Evolutionary conservation across 2,888 invertebrate genomes (phyloP).

Genomic region (Cotesia congregata): DNA sequence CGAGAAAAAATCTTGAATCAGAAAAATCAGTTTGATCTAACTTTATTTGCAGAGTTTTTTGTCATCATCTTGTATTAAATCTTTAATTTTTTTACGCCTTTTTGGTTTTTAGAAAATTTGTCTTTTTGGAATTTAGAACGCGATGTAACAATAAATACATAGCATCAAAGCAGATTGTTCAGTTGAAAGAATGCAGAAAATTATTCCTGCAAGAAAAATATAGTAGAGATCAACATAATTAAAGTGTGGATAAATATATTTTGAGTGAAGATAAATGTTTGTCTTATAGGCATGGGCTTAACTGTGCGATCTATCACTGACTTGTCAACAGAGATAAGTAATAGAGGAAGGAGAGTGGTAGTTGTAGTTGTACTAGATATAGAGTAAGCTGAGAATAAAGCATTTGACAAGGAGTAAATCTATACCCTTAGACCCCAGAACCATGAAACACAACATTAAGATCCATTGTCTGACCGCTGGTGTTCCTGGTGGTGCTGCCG

Average conservation of each 20-base stretch:
- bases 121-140: too few relatives aligned
- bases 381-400: conserved; percentile 27
- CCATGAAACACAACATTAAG: conserved; percentile 54
- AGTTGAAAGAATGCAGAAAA: too few relatives aligned
- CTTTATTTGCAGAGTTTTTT: too few relatives aligned
- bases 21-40: too few relatives aligned
- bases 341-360: conserved; percentile 2
- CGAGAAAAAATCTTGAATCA: too few relatives aligned
- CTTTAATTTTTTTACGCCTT: too few relatives aligned
- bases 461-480: conserved; percentile 55
- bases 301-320: background rate
- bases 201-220: too few relatives aligned
- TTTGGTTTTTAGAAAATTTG: too few relatives aligned
- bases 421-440: conserved; percentile 21
- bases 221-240: background rate
- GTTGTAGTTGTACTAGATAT: conserved; percentile 2
- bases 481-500: conserved; percentile 25
- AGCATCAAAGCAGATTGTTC: too few relatives aligned
- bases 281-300: background rate
- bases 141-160: too few relatives aligned
- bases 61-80: too few relatives aligned
- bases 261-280: background rate
- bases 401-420: conserved; percentile 23
- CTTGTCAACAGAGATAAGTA: conserved; percentile 33
- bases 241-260: background rate